phyloP scores from a whole-genome alignment of 2,797 vertebrate species.

The Columba guinea region DNA sequence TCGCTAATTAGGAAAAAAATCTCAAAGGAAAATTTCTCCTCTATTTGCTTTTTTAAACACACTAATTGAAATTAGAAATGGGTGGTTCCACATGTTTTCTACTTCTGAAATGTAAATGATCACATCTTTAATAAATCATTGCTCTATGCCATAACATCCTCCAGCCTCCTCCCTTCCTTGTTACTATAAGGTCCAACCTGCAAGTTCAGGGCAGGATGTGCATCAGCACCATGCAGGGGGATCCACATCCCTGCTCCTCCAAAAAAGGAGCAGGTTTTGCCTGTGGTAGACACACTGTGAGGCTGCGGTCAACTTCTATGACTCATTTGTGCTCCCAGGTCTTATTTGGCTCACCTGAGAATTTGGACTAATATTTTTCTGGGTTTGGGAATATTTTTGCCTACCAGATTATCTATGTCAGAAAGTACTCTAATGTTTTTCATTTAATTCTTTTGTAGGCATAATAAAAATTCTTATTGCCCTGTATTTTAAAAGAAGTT shows the following conservation, averaged over 20 bases:
- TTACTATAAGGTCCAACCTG: neutral
- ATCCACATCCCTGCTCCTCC: neutral
- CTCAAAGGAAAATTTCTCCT: neutral
- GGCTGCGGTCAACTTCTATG: neutral
- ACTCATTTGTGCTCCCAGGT: neutral
- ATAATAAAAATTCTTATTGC: neutral
- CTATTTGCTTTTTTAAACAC: neutral
- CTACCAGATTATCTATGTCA: neutral
- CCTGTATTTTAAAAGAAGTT: neutral
- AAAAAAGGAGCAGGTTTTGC: neutral
- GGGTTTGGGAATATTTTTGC: neutral
- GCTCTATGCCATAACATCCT: neutral
- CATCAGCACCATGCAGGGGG: neutral
- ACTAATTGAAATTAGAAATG: neutral
- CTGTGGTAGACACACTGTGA: neutral
- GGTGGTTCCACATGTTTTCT: neutral
- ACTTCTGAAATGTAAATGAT: too few species aligned
- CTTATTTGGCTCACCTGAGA: neutral
- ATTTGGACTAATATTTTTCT: neutral
- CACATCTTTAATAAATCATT: accelerated
- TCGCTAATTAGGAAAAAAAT: neutral
- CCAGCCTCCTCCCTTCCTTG: neutral
- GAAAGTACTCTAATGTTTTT: neutral
- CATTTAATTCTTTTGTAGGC: neutral
- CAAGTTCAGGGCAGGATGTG: neutral